Evolutionary conservation across 2,888 invertebrate genomes (phyloP).

Genomic region (Sesia apiformis): DNA sequence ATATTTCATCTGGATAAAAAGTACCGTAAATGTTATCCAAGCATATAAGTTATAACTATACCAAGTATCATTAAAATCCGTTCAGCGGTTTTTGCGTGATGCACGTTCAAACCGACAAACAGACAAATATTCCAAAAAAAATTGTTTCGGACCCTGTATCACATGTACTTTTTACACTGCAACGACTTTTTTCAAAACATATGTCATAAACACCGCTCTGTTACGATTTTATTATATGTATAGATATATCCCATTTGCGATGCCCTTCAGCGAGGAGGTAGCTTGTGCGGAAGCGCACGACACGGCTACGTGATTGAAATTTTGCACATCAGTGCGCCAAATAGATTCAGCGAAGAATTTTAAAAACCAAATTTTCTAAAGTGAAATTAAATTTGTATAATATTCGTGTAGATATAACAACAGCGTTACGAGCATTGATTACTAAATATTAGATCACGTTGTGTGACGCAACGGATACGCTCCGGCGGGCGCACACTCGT

Average conservation of each 20-base stretch:
- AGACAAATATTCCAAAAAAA: no score
- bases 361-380: constrained; percentile 18
- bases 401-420: constrained; percentile 6
- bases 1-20: no score
- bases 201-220: no score
- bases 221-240: no score
- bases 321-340: constrained; percentile 26
- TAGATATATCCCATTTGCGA: not conserved
- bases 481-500: constrained; percentile 14
- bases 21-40: no score
- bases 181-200: no score
- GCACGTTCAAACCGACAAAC: no score
- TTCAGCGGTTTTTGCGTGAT: no score
- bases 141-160: no score
- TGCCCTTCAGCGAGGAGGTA: constrained; percentile 5
- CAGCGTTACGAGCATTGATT: constrained; percentile 16
- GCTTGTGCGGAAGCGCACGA: constrained; percentile 10
- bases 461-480: constrained; percentile 28
- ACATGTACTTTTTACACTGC: no score
- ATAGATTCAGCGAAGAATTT: constrained; percentile 21
- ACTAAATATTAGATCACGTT: constrained; percentile 35
- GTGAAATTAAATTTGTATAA: constrained; percentile 1
- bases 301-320: constrained; percentile 24
- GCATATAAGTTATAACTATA: no score
- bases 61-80: no score